Conservation (phyloP, 2,888 invertebrate species). For the Argyresthia goedartella region DNA sequence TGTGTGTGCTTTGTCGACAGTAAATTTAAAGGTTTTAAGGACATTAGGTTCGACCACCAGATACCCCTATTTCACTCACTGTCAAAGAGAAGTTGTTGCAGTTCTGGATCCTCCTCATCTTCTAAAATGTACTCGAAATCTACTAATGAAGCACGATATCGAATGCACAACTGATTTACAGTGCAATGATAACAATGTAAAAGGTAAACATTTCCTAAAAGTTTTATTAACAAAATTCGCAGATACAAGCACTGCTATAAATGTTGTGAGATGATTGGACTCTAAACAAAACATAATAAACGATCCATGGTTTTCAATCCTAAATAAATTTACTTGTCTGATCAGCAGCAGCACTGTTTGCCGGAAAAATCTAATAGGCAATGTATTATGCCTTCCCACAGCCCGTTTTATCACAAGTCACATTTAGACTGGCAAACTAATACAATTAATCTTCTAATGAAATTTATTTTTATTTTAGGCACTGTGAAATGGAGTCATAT, state of each 20-base stretch:
- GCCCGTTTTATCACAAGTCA: background rate
- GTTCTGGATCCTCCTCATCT: constrained; percentile 13
- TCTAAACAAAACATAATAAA: no score
- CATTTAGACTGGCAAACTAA: background rate
- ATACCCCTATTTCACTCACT: constrained; percentile 5
- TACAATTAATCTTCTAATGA: background rate
- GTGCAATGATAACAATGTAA: background rate
- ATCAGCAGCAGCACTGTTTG: no score
- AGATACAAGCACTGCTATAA: no score
- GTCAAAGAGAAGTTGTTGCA: constrained; percentile 9
- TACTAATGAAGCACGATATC: constrained; percentile 14
- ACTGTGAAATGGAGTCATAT: constrained; percentile 4
- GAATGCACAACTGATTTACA: constrained; percentile 6
- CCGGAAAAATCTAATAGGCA: no score
- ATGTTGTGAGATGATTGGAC: no score
- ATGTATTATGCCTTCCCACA: no score
- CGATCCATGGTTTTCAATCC: no score
- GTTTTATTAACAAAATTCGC: no score
- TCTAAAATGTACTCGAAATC: constrained; percentile 13
- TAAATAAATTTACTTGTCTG: background rate
- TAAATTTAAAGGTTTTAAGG: constrained; percentile 10
- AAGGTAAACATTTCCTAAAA: background rate
- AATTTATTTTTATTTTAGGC: constrained; percentile 1
- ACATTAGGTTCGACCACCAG: constrained; percentile 10
- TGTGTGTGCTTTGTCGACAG: constrained; percentile 13